Evolutionary conservation across 2,113 vertebrate genomes (phyloP), one percentile per base, ranked within the genome.

Genomic region (Menidia beryllina): DNA sequence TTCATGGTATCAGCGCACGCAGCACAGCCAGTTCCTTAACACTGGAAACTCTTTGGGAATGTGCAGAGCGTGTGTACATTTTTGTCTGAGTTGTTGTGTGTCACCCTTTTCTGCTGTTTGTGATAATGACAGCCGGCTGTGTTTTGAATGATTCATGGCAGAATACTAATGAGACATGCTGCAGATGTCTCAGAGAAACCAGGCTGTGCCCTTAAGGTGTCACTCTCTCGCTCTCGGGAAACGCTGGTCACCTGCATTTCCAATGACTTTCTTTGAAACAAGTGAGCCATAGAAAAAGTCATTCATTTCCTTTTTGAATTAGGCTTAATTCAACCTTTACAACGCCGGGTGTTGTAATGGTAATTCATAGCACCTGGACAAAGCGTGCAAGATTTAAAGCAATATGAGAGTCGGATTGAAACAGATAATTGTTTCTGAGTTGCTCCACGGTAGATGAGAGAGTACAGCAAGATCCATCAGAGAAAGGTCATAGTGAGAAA

Each of bases 91-190:
- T 58, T 13, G 5, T 47, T 25, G 57, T 62, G 52, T 50, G 66
- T 36, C 1, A 24, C 54, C 57, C 47, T 74, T 60, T 43, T 77
- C 58, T 80, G 64, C 80, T 82, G 69, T 80, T 79, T 82, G 76
- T 84, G 85, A 80, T 89, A 83, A 85, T 75, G 76, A 72, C 74
- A 81, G 78, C 66, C 55, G 59, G 78, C 72, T 86, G 67, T 69
- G 70, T 88, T 77, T 54, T 85, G 88, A 90, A 88, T 88, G 87
- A 89, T 89, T 91, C 84, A 88, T 89, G 61, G 72, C 72, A 69
- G 81, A 84, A 90, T 88, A 72, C 72, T 85, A 89, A 91, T 85
- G 86, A 90, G 86, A 79, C 74, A 17, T 19, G 73, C 79, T 82
- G 85, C 88, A 88, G 79, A 89, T 85, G 86, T 84, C 89, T 82